Evolutionary conservation across 2,113 vertebrate genomes (phyloP).

Genomic region (Tiliqua scincoides): DNA sequence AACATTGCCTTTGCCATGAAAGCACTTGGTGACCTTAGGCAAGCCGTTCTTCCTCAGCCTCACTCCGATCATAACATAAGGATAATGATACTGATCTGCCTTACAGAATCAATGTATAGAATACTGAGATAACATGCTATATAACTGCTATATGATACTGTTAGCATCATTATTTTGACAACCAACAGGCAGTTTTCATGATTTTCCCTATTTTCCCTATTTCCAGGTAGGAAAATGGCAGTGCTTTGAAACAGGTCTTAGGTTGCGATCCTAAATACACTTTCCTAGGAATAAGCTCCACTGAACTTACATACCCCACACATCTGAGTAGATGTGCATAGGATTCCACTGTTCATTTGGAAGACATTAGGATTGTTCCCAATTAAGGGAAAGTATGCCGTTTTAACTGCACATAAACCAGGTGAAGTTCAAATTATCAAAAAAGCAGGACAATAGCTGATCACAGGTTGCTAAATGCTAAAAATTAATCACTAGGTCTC

Average conservation of each 20-base stretch:
- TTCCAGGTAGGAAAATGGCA: neutral
- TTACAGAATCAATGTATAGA: neutral
- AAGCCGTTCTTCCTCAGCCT: neutral
- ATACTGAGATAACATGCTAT: neutral
- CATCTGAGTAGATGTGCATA: too few species aligned
- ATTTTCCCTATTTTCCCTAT: neutral
- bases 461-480: conserved; percentile 57
- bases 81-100: neutral
- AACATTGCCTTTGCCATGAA: neutral
- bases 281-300: too few species aligned
- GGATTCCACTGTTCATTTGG: neutral
- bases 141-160: neutral
- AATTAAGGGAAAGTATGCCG: conserved; percentile 41
- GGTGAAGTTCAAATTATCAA: conserved; percentile 48
- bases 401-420: conserved; percentile 52
- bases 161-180: neutral
- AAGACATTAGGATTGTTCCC: neutral
- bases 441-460: conserved; percentile 54
- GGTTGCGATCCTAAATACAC: too few species aligned
- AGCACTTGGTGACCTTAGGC: neutral
- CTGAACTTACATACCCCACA: too few species aligned
- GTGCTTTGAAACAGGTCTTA: neutral
- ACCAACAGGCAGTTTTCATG: neutral
- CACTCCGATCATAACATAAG: neutral
- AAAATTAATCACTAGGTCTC: neutral